These are phyloP conservation scores for Hyperopisus bebe DNA, from an alignment of 2,113 vertebrate species.

Conservation along the genomic window DNA sequence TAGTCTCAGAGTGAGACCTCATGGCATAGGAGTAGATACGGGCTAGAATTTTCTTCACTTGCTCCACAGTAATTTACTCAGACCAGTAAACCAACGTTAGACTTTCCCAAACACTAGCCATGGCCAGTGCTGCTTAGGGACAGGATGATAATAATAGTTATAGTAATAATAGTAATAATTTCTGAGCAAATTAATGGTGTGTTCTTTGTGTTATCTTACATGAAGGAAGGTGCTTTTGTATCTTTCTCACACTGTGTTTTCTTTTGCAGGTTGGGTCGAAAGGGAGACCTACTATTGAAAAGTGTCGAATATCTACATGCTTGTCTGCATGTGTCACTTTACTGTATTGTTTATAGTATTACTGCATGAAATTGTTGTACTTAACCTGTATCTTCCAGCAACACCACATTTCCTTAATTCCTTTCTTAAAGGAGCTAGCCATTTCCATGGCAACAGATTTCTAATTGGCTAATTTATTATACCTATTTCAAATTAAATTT, in stretches of 20 bases:
- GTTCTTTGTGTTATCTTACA: background rate
- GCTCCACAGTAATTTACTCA: background rate
- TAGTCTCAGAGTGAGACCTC: too few species aligned
- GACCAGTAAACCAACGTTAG: background rate
- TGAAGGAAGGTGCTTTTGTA: background rate
- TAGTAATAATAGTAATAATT: too few species aligned
- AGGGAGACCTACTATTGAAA: constrained; percentile 75
- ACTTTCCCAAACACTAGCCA: background rate
- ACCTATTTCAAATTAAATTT: background rate
- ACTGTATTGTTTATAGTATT: constrained; percentile 30
- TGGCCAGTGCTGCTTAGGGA: background rate
- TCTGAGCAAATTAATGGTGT: background rate
- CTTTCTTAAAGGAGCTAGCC: background rate
- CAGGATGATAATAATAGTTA: background rate
- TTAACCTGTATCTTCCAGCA: background rate
- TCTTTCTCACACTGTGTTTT: constrained; percentile 25
- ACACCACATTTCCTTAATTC: background rate
- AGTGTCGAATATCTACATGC: constrained; percentile 35
- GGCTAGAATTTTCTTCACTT: background rate
- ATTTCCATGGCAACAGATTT: background rate
- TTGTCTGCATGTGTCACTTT: constrained; percentile 21
- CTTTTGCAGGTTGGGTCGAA: constrained; percentile 74
- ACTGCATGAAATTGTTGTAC: constrained; percentile 46
- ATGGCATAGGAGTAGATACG: background rate
- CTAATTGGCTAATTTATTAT: background rate